Conservation (phyloP, 1,140 invertebrate species). For the Papilio helenus region DNA sequence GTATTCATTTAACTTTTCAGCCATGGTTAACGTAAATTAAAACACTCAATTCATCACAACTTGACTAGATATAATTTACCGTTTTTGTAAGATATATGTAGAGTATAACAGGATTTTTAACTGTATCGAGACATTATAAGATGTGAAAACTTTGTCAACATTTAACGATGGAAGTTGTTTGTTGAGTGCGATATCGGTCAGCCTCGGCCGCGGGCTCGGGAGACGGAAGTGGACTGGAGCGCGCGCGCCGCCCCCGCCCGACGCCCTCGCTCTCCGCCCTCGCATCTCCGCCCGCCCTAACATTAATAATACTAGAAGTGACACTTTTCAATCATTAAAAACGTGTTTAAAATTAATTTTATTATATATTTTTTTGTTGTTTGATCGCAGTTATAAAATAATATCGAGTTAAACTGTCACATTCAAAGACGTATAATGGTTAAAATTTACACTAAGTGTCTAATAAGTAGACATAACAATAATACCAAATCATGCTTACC, state of each 20-base stretch:
- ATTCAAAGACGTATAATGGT: too few species aligned
- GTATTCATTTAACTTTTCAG: conserved; percentile 91
- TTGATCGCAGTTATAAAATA: background rate
- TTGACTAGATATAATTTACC: background rate
- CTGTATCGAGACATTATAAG: conserved; percentile 3
- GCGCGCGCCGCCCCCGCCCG: conserved; percentile 67
- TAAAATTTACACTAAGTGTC: too few species aligned
- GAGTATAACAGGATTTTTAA: background rate
- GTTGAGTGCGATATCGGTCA: conserved; percentile 20
- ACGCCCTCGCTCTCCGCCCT: conserved; percentile 47
- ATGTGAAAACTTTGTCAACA: conserved; percentile 31
- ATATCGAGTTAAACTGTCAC: background rate
- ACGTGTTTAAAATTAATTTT: background rate
- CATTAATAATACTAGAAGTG: conserved; percentile 56
- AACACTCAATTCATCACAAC: background rate
- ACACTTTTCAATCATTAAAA: background rate
- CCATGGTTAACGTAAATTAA: conserved; percentile 66
- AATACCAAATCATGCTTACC: too few species aligned
- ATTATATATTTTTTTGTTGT: background rate
- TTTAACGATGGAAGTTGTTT: conserved; percentile 33
- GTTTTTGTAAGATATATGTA: background rate
- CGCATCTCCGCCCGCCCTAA: conserved; percentile 58
- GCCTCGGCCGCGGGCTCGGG: conserved; percentile 45
- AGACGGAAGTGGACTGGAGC: conserved; percentile 67
- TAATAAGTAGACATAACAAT: too few species aligned